Conservation (phyloP, 2,113 vertebrate species). For the Mugil cephalus region DNA sequence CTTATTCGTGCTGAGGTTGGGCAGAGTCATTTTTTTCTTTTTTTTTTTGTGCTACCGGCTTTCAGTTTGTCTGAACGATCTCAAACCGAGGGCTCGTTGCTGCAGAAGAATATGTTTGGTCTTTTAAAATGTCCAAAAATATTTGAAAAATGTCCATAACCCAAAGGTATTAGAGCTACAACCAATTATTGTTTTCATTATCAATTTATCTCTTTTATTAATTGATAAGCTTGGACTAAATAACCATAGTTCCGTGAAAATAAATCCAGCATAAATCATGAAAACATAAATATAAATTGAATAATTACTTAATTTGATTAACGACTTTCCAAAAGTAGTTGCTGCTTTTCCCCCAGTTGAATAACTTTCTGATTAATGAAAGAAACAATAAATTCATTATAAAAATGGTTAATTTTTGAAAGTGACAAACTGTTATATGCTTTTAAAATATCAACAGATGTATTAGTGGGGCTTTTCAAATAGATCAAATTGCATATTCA, state of each 20-base stretch:
- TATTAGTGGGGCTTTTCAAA: neutral
- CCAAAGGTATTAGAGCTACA: neutral
- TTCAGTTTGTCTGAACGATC: neutral
- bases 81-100: neutral
- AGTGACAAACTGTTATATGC: neutral
- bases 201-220: neutral
- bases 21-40: too few relatives aligned
- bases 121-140: neutral
- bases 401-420: neutral
- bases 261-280: neutral
- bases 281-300: neutral
- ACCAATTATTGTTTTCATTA: neutral
- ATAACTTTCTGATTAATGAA: too few relatives aligned
- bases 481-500: neutral
- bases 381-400: neutral
- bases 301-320: neutral
- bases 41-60: neutral
- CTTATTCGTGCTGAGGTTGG: too few relatives aligned
- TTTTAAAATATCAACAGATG: neutral
- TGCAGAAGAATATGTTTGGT: neutral
- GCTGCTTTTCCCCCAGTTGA: too few relatives aligned
- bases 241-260: too few relatives aligned
- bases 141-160: neutral
- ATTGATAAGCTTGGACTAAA: neutral
- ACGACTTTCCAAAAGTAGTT: neutral